A percentile compares a stretch with the other conserved stretches of the same genome.
Evolutionary conservation across 2,113 vertebrate genomes (phyloP).

Genomic region (Apistogramma diplotaenia): DNA sequence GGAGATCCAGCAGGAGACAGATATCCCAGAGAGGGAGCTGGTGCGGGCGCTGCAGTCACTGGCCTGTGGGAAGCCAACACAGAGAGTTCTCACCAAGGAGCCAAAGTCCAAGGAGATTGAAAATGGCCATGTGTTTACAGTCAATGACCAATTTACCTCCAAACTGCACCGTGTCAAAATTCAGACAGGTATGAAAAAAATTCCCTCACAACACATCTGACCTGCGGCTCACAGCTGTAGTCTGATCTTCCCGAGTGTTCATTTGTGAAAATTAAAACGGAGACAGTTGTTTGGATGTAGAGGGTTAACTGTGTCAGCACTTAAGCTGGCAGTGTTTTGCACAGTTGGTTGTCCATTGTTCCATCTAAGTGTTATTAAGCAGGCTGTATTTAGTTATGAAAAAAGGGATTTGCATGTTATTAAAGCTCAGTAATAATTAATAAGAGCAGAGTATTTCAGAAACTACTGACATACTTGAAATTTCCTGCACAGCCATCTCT

Average conservation of each 20-base stretch:
- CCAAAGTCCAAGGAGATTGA: conserved; percentile 99
- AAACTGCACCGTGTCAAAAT: conserved; percentile 99
- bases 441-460: no score
- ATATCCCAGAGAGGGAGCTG: conserved; percentile 97
- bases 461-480: no score
- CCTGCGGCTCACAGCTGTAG: not conserved
- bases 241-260: not conserved
- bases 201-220: not conserved
- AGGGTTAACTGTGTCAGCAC: not conserved
- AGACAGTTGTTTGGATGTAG: not conserved
- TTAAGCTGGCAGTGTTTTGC: not conserved
- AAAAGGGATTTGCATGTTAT: not conserved
- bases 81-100: conserved; percentile 97
- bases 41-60: conserved; percentile 96
- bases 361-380: no score
- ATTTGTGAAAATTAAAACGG: not conserved
- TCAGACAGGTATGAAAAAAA: conserved; percentile 85
- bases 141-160: conserved; percentile 99
- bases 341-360: no score
- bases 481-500: no score
- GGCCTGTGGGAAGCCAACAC: conserved; percentile 97
- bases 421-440: not conserved
- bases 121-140: conserved; percentile 96
- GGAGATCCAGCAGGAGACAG: conserved; percentile 99
- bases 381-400: no score